Conservation (phyloP, 2,797 vertebrate genomes). For the Rhinatrema bivittatum region DNA sequence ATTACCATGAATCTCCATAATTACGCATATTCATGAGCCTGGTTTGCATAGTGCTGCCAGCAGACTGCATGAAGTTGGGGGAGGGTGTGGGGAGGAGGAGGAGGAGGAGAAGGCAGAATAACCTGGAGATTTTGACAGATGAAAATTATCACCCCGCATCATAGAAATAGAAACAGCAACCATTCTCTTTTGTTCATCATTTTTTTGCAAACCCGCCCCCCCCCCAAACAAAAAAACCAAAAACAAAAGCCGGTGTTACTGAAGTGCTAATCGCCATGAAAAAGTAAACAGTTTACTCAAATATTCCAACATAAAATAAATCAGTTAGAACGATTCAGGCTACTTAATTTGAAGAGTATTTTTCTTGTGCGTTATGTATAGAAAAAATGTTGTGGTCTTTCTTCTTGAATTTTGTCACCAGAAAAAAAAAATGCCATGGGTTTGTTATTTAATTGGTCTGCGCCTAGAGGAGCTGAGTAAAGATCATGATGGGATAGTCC, state of each 20-base stretch:
- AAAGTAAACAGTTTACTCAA: slow-evolving; percentile 9
- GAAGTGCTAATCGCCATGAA: slow-evolving; percentile 9
- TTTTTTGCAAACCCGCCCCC: too few species aligned
- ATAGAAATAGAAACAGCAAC: slow-evolving; percentile 38
- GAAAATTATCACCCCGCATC: slow-evolving; percentile 53
- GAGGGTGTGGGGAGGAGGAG: slow-evolving; percentile 1
- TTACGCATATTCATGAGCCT: slow-evolving; percentile 82
- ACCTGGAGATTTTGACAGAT: slow-evolving; percentile 51
- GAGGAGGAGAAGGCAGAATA: slow-evolving; percentile 14
- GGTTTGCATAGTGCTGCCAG: slow-evolving; percentile 74
- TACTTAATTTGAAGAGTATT: slow-evolving; percentile 38
- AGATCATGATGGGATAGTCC: slow-evolving; percentile 34
- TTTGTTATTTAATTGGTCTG: too few species aligned
- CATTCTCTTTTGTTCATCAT: slow-evolving; percentile 38
- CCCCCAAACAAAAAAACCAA: too few species aligned
- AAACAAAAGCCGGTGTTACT: slow-evolving; percentile 1
- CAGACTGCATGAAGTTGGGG: slow-evolving; percentile 35
- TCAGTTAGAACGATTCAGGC: slow-evolving; percentile 35
- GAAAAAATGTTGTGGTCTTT: too few species aligned
- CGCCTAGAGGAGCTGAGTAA: slow-evolving; percentile 27
- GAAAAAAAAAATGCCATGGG: too few species aligned
- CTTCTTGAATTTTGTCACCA: too few species aligned
- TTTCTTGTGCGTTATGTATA: too few species aligned
- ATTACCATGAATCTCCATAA: slow-evolving; percentile 82
- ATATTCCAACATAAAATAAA: slow-evolving; percentile 3